Conservation (phyloP, 2,113 vertebrate genomes). For the Acrocephalus arundinaceus region DNA sequence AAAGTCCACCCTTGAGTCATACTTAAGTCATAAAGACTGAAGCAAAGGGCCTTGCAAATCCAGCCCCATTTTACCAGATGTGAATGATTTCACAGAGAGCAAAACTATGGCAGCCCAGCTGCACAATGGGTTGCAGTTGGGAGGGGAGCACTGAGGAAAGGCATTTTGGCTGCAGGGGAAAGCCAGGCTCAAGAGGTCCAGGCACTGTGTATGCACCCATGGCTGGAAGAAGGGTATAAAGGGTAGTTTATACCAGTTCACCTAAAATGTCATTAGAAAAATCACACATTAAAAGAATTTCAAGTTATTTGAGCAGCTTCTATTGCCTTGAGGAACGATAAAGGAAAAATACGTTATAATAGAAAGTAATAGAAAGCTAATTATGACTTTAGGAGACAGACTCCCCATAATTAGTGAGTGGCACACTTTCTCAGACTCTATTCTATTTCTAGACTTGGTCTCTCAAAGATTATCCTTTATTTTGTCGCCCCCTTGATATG, state of each 20-base stretch:
- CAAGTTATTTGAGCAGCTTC: neutral
- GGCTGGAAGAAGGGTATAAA: neutral
- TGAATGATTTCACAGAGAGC: neutral
- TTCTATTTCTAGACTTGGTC: slow-evolving; percentile 8
- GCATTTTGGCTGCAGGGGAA: neutral
- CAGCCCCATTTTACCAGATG: neutral
- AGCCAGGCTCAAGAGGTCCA: neutral
- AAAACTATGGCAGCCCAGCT: neutral
- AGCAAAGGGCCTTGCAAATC: neutral
- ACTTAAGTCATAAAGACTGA: neutral
- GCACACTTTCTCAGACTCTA: slow-evolving; percentile 27
- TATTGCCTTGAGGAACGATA: neutral
- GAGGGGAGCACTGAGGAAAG: neutral
- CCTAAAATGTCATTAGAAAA: neutral
- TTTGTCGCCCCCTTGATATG: neutral
- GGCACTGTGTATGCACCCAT: accelerated
- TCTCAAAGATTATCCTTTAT: slow-evolving; percentile 14
- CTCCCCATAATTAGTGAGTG: slow-evolving; percentile 16
- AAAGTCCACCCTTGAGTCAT: neutral
- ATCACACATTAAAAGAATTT: neutral
- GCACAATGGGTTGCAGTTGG: neutral
- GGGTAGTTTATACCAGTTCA: neutral
- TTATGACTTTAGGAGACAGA: neutral
- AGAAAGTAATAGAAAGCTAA: slow-evolving; percentile 24
- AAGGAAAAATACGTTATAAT: neutral